These are phyloP conservation scores for Dendrolimus houi DNA, from an alignment of 2,888 invertebrate species.

Conservation along the genomic window DNA sequence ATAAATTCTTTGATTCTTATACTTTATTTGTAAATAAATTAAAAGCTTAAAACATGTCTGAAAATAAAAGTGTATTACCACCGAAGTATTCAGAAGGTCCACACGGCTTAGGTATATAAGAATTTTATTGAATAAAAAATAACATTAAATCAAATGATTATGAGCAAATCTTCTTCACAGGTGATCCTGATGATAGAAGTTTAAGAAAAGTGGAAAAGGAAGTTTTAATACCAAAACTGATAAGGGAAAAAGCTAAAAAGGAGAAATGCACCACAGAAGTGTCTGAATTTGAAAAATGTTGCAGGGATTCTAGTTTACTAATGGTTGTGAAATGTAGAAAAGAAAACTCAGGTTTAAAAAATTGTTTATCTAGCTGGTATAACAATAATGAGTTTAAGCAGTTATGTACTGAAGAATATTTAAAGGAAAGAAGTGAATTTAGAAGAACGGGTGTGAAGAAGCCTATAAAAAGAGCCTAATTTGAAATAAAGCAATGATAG, in stretches of 20 bases:
- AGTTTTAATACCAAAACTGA: conserved; percentile 91
- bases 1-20: too few species aligned
- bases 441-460: conserved; percentile 86
- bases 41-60: conserved; percentile 8
- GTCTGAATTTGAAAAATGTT: conserved; percentile 82
- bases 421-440: conserved; percentile 87
- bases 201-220: conserved; percentile 92
- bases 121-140: neutral
- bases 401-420: conserved; percentile 86
- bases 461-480: conserved; percentile 64
- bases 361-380: conserved; percentile 87
- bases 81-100: conserved; percentile 67
- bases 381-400: conserved; percentile 83
- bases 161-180: conserved; percentile 54
- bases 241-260: conserved; percentile 87
- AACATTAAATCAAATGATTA: too few species aligned
- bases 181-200: conserved; percentile 89
- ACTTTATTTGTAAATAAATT: too few species aligned
- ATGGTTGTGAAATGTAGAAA: conserved; percentile 86
- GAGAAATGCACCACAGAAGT: conserved; percentile 88
- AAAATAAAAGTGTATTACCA: conserved; percentile 52
- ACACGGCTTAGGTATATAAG: conserved; percentile 68
- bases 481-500: conserved; percentile 10
- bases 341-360: conserved; percentile 81
- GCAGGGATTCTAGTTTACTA: conserved; percentile 79